Evolutionary conservation across 2,797 vertebrate genomes (phyloP).

Genomic region (Nyctalus aviator): DNA sequence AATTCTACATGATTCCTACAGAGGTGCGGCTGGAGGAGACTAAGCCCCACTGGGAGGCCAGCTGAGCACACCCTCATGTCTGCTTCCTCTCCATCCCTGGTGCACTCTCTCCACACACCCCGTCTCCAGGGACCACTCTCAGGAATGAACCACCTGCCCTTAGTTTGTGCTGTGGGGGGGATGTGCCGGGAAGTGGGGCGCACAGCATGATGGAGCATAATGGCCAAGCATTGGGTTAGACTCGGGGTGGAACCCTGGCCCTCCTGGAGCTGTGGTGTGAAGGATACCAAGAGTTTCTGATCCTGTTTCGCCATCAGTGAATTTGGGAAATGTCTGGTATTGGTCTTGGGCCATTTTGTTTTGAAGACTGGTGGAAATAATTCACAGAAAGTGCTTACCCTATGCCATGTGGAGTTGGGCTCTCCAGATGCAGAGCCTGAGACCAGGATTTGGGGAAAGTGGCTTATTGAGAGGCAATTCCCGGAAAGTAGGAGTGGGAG

Average conservation of each 20-base stretch:
- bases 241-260: neutral
- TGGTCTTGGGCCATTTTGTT: neutral
- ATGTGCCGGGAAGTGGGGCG: neutral
- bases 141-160: neutral
- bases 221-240: neutral
- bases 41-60: neutral
- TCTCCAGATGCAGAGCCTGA: conserved; percentile 5
- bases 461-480: neutral
- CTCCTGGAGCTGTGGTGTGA: neutral
- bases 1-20: neutral
- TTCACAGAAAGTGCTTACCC: neutral
- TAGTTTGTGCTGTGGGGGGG: neutral
- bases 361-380: neutral
- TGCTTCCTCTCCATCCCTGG: neutral
- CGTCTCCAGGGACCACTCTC: neutral
- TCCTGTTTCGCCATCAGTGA: neutral
- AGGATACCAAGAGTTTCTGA: neutral
- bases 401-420: neutral
- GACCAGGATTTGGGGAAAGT: neutral
- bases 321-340: neutral
- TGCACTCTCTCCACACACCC: accelerated
- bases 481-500: neutral
- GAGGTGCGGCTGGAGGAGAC: neutral
- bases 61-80: neutral
- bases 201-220: neutral